Conservation (phyloP, 2,888 invertebrate species). For the Zele albiditarsus region DNA sequence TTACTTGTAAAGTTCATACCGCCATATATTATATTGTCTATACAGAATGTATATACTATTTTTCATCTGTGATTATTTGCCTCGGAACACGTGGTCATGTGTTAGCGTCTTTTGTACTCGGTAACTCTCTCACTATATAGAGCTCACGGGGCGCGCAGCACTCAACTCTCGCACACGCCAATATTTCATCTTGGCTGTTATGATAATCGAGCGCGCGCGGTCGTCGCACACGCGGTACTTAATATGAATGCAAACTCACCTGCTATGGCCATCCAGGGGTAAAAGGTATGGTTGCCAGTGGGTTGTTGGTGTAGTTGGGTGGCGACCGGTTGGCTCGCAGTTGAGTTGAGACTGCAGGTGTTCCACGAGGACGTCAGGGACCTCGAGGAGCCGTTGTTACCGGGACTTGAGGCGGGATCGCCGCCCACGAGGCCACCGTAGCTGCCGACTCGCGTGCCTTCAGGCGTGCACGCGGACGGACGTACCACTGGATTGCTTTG, state of each 20-base stretch:
- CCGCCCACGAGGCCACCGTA: constrained; percentile 86
- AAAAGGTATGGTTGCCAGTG: constrained; percentile 93
- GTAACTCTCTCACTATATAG: neutral
- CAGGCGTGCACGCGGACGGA: constrained; percentile 92
- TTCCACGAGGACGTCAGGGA: constrained; percentile 88
- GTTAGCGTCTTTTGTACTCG: neutral
- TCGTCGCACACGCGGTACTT: constrained; percentile 17
- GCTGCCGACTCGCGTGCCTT: constrained; percentile 83
- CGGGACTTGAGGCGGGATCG: constrained; percentile 84
- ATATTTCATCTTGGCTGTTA: constrained; percentile 66
- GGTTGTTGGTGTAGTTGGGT: constrained; percentile 91
- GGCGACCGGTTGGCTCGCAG: constrained; percentile 84
- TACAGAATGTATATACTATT: neutral
- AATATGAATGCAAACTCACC: constrained; percentile 78
- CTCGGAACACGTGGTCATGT: constrained; percentile 22
- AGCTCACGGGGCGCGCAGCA: constrained; percentile 35
- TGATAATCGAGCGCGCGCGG: constrained; percentile 60
- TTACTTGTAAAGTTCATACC: neutral
- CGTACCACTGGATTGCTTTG: constrained; percentile 78
- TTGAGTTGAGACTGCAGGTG: constrained; percentile 89
- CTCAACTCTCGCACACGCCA: constrained; percentile 49
- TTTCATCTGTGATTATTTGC: neutral
- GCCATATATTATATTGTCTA: neutral
- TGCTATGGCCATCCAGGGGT: constrained; percentile 99
- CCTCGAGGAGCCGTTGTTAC: constrained; percentile 76